Evolutionary conservation across 2,113 vertebrate species (phyloP), one percentile per base, ranked within the genome.

Genomic region (Tupaia tana): DNA sequence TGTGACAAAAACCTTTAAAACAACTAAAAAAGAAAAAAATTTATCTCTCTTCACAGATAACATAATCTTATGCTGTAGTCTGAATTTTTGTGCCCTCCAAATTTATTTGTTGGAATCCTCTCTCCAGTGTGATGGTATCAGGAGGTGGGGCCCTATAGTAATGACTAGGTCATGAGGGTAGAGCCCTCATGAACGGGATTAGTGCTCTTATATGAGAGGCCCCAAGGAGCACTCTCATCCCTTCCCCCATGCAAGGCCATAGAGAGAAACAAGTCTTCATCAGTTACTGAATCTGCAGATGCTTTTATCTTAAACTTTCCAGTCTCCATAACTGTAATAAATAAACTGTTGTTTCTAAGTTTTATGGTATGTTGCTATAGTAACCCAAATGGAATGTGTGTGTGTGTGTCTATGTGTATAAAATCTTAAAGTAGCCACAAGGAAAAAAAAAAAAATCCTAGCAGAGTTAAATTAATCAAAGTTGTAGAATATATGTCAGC

Each of bases 391-490:
- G 31, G 25, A 34, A 43, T 43, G 43, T 43, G 43, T 43, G 43
- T 43, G 43, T 43, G 43, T 43, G 43, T 43, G 43, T 43, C 43
- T 43, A 69, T 24, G 56, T 19, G 24, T 7, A 93, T 11, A 85
- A 73, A 88, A 81, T 34, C 52, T 89, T 75, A 61, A 80, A 90
- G 27, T 80, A 86, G 24, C 54, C 63, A 34, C 11, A 73, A 43
- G 43, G 43, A 43, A 43, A 43, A 43, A 43, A 43, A 43, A 81
- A 89, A 64, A 93, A 64, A n/a, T n/a, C 2, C 24, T 71, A 59
- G 63, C 58, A 64, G 6, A 89, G n/a, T 92, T 84, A 87, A 79
- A 73, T 71, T 78, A 56, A 92, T 59, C 73, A 71, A 25, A 73
- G 66, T 71, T 85, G 14, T 10, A 70, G n/a, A 9, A 59, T 6